phyloP scores from a whole-genome alignment of 2,888 invertebrate species.

The Dioctria rufipes region DNA sequence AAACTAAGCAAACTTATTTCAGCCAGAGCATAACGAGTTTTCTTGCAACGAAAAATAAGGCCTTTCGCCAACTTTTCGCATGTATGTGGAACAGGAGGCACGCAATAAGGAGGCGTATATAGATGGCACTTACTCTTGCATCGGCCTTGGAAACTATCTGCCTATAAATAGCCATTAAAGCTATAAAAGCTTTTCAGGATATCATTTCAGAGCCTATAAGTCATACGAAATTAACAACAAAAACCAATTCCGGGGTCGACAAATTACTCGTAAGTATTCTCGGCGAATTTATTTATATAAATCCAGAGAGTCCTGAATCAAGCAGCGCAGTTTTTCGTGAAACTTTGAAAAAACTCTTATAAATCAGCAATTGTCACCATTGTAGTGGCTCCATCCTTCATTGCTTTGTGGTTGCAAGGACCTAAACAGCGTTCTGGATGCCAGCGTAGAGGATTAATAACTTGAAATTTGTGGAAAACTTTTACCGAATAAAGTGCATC shows the following conservation, averaged over 20 bases:
- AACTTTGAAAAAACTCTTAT: slow-evolving; percentile 38
- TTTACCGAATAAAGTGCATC: slow-evolving; percentile 45
- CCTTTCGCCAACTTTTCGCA: slow-evolving; percentile 23
- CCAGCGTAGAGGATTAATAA: slow-evolving; percentile 49
- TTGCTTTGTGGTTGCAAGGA: slow-evolving; percentile 29
- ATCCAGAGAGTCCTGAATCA: background rate
- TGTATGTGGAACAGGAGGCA: background rate
- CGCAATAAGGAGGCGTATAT: slow-evolving; percentile 29
- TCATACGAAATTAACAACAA: slow-evolving; percentile 51
- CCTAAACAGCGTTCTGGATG: slow-evolving; percentile 50
- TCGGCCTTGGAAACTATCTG: slow-evolving; percentile 44
- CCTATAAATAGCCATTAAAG: slow-evolving; percentile 52
- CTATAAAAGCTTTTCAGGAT: slow-evolving; percentile 33
- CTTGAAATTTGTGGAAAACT: slow-evolving; percentile 41
- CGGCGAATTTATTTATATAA: slow-evolving; percentile 16
- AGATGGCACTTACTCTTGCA: slow-evolving; percentile 31
- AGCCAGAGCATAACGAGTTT: slow-evolving; percentile 39
- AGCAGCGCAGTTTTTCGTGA: slow-evolving; percentile 39
- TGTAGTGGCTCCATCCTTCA: slow-evolving; percentile 51
- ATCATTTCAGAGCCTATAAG: slow-evolving; percentile 25
- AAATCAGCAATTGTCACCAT: slow-evolving; percentile 53
- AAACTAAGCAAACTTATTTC: slow-evolving; percentile 48
- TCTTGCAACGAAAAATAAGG: background rate
- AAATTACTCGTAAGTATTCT: slow-evolving; percentile 37
- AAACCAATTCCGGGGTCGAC: slow-evolving; percentile 42